Percentiles rank a stretch among this genome's conserved stretches.
phyloP scores from a whole-genome alignment of 2,113 vertebrate species.

The Cyphomyrus plagiostoma region DNA sequence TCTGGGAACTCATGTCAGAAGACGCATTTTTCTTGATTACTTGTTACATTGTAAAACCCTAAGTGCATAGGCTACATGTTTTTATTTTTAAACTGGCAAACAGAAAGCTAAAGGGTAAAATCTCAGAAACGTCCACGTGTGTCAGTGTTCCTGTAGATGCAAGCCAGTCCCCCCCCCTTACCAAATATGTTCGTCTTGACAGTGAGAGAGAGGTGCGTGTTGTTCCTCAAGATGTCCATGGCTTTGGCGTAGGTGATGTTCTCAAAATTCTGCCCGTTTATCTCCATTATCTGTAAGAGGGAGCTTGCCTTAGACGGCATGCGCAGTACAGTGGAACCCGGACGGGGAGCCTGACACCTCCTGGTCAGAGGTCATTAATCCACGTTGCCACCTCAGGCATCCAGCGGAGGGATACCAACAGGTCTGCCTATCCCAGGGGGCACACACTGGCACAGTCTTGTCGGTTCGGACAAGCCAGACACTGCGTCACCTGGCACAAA shows the following conservation, averaged over 20 bases:
- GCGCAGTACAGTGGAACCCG: background rate
- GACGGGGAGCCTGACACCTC: background rate
- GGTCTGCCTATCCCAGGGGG: background rate
- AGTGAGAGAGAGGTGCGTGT: conserved; percentile 92
- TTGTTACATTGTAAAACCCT: background rate
- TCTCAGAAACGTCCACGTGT: background rate
- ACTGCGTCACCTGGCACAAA: background rate
- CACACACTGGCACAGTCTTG: background rate
- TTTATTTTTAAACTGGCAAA: background rate
- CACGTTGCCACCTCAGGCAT: background rate
- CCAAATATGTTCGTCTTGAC: conserved; percentile 98
- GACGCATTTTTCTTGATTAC: background rate
- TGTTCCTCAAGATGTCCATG: conserved; percentile 84
- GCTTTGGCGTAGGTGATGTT: conserved; percentile 88
- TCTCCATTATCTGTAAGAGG: conserved; percentile 85
- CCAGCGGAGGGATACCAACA: background rate
- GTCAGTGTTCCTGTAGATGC: background rate
- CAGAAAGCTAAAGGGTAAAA: background rate
- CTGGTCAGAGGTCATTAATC: background rate
- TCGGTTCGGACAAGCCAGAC: background rate
- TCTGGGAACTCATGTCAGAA: background rate
- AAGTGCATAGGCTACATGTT: background rate
- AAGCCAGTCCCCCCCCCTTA: conserved; percentile 50
- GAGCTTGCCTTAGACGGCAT: background rate
- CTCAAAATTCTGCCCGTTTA: conserved; percentile 97